Conservation (phyloP, 1,140 invertebrate species). For the Drosophila sucinea region DNA sequence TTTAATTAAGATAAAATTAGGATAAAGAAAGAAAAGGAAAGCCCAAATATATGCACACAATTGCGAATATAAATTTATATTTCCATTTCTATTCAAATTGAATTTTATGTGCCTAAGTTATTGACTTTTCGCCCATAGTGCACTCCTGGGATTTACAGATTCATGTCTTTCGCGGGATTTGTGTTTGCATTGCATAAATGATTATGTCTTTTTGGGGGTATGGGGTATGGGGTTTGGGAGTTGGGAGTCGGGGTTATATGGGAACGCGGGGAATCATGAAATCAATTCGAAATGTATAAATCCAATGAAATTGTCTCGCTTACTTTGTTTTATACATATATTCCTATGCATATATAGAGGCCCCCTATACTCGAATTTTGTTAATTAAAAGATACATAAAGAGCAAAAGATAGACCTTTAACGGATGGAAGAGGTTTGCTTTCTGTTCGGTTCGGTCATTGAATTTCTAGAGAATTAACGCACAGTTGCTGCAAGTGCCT, state of each 20-base stretch:
- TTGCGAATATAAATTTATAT: no score
- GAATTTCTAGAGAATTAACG: conserved; percentile 62
- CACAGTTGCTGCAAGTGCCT: conserved; percentile 5
- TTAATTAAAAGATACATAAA: conserved; percentile 58
- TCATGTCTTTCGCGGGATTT: conserved; percentile 16
- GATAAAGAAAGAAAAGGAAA: no score
- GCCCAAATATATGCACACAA: no score
- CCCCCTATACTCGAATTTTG: conserved; percentile 22
- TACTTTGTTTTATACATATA: conserved; percentile 33
- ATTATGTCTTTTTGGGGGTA: neutral
- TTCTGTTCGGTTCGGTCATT: conserved; percentile 8
- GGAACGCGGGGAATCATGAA: conserved; percentile 17
- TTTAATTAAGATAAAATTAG: no score
- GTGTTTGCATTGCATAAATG: conserved; percentile 14
- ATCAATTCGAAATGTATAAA: conserved; percentile 16
- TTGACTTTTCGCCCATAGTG: no score
- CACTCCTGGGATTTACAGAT: conserved; percentile 50
- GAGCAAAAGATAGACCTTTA: neutral
- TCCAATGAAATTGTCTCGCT: conserved; percentile 21
- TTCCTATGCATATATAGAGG: conserved; percentile 12
- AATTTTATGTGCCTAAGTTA: no score
- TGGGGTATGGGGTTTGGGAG: no score
- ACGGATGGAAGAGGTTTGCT: neutral
- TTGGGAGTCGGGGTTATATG: neutral
- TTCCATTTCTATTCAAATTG: no score